Conservation (phyloP, 2,888 invertebrate genomes). For the Microdon myrmicae region DNA sequence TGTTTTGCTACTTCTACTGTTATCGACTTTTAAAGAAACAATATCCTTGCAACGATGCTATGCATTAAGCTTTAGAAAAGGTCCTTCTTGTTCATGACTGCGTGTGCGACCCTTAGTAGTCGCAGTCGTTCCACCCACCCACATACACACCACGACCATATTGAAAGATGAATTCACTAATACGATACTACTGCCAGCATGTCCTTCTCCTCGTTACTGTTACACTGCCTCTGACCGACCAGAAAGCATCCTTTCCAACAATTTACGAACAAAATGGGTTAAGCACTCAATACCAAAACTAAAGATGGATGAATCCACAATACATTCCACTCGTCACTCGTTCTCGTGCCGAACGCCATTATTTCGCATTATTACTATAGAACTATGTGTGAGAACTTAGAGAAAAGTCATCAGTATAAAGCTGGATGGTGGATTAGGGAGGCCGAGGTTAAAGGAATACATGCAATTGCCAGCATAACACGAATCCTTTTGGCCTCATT, state of each 20-base stretch:
- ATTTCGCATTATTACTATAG: constrained; percentile 33
- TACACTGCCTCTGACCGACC: constrained; percentile 24
- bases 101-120: too few species aligned
- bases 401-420: constrained; percentile 1
- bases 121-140: too few species aligned
- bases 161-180: constrained; percentile 45
- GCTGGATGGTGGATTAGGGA: background rate
- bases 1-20: too few species aligned
- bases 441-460: too few species aligned
- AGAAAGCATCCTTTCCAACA: constrained; percentile 49
- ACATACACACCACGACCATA: too few species aligned
- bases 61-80: constrained; percentile 35
- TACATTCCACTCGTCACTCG: constrained; percentile 1
- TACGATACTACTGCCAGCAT: constrained; percentile 22
- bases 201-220: too few species aligned
- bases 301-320: constrained; percentile 45
- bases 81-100: too few species aligned
- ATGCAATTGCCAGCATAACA: constrained; percentile 36
- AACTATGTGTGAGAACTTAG: background rate
- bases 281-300: constrained; percentile 53
- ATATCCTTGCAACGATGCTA: constrained; percentile 31
- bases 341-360: constrained; percentile 16
- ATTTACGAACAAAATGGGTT: constrained; percentile 54
- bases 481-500: constrained; percentile 37
- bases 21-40: constrained; percentile 37